Evolutionary conservation across 1,140 invertebrate species (phyloP).

Genomic region (Drosophila saltans): DNA sequence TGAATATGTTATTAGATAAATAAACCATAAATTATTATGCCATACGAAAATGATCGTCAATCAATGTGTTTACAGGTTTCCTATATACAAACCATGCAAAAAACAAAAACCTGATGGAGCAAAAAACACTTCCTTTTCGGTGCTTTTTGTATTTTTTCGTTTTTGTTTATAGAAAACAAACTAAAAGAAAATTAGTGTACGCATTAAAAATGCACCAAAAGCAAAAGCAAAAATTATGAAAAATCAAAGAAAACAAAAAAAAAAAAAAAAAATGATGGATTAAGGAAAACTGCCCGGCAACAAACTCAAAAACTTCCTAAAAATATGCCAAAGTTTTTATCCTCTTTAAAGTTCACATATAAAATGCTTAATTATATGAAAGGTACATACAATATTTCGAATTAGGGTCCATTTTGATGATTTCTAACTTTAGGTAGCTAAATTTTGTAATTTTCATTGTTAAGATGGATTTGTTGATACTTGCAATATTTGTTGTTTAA

Average conservation of each 20-base stretch:
- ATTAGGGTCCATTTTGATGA: no score
- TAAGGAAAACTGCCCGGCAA: not conserved
- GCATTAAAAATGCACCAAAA: slow-evolving; percentile 23
- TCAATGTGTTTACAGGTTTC: slow-evolving; percentile 33
- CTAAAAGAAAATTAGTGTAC: slow-evolving; percentile 26
- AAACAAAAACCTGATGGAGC: slow-evolving; percentile 17
- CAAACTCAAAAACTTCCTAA: no score
- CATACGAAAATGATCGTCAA: slow-evolving; percentile 7
- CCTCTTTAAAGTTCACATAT: no score
- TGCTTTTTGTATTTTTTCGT: not conserved
- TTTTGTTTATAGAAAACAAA: slow-evolving; percentile 7
- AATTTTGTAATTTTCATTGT: no score
- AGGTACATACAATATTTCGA: no score
- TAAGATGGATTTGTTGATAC: no score
- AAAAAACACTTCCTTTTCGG: slow-evolving; percentile 33
- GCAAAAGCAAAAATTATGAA: slow-evolving; percentile 5
- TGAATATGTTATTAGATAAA: not conserved
- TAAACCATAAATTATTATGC: not conserved
- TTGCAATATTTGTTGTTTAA: no score
- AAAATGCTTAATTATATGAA: no score
- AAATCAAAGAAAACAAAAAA: not conserved
- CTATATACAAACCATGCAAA: slow-evolving; percentile 31
- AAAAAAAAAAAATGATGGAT: not conserved
- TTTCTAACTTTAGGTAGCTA: no score
- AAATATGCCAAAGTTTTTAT: not conserved